phyloP scores from a whole-genome alignment of 2,888 invertebrate genomes.

The Hirtodrosophila trivittata region DNA sequence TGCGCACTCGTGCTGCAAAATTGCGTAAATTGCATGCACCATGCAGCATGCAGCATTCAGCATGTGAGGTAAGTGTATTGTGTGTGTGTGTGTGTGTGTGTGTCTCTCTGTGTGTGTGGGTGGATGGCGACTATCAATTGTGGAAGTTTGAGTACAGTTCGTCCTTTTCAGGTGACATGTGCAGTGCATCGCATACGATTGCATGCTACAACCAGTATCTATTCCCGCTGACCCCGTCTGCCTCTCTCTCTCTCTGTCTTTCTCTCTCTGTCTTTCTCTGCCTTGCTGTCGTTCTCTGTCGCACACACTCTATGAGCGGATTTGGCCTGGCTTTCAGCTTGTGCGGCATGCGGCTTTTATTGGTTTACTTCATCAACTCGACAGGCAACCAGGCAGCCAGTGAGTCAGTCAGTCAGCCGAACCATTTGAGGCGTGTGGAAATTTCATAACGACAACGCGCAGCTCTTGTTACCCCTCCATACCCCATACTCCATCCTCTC shows the following conservation, averaged over 20 bases:
- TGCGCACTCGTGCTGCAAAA: constrained; percentile 78
- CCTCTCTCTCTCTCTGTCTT: background rate
- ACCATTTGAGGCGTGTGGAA: constrained; percentile 70
- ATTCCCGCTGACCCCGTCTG: background rate
- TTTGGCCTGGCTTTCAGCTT: constrained; percentile 72
- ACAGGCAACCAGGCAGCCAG: constrained; percentile 49
- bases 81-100: constrained; percentile 8
- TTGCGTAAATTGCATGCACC: constrained; percentile 77
- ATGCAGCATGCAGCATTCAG: constrained; percentile 36
- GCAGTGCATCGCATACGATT: constrained; percentile 60
- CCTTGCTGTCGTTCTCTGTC: background rate
- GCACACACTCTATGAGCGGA: constrained; percentile 40
- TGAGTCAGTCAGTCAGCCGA: constrained; percentile 40
- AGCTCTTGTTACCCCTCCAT: background rate
- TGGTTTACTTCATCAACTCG: constrained; percentile 80
- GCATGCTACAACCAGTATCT: constrained; percentile 35
- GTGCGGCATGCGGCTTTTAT: constrained; percentile 74
- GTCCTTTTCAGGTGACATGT: constrained; percentile 70
- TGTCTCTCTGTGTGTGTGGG: background rate
- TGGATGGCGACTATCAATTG: background rate
- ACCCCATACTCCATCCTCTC: background rate
- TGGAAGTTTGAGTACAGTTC: constrained; percentile 13
- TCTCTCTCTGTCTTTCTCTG: background rate
- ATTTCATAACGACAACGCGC: constrained; percentile 71
- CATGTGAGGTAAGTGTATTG: constrained; percentile 14